Base-by-base conservation (phyloP, 2,113 vertebrate genomes). In the Coptodon bakossiorum region DNA sequence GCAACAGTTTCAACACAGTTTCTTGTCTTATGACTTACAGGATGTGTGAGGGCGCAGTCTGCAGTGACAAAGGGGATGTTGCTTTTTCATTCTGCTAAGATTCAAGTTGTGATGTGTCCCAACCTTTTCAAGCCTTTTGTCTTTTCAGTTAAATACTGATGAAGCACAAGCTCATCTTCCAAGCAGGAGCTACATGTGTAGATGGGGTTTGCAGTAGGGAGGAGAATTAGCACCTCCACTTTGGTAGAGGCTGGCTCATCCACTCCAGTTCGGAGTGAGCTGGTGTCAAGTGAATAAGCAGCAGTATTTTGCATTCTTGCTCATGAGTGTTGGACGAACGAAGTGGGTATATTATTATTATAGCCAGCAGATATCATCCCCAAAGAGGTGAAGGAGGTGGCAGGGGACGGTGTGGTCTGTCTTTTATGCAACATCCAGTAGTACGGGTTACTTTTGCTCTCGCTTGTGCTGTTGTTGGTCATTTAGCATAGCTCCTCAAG, bases 71-170 rank as follows among this genome's bases (percentile, higher is more conserved):
- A 48, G 10, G 8, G 31, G 53, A 66, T 73, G 57, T 50, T 89
- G 86, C 83, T 85, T 88, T 40, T 84, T 90, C 84, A 87, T 90
- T 56, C 38, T 71, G 71, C 52, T 86, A 8, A 73, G 61, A 71
- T 73, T 82, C 22, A 43, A 57, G 40, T 84, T 73, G 53, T 34
- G 4, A 36, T 24, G 34, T 78, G 34, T 66, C 24, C 36, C 34
- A 40, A n/a, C 52, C 34, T 45, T 29, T 43, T 24, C 19, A 63
- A 40, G 48, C 16, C 3, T n/a, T 80, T 34, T 61, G 24, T 84
- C n/a, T 52, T 8, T 36, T 56, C 12, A 6, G 19, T 31, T 4
- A 45, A 43, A 50, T 76, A 78, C 63, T 81, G 68, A 86, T 45
- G 71, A 29, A 61, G 16, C 53, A 59, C 27, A 22, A 59, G 50